Evolutionary conservation across 2,888 invertebrate species (phyloP).

Genomic region (Drymonia ruficornis): DNA sequence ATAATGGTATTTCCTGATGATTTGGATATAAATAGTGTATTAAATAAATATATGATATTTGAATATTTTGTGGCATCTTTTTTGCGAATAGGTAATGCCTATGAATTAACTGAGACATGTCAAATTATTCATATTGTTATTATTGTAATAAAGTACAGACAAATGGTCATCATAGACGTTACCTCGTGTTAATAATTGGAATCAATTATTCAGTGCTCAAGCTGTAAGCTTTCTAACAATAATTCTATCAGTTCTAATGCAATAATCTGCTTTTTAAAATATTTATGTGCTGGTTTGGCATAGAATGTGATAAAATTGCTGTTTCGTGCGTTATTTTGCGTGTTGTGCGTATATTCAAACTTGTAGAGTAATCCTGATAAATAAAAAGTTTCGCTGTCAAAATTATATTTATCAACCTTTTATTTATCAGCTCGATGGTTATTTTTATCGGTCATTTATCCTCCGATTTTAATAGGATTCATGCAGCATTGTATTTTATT

Average conservation of each 20-base stretch:
- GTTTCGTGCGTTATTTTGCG: constrained; percentile 21
- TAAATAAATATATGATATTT: constrained; percentile 26
- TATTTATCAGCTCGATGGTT: background rate
- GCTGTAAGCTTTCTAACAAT: constrained; percentile 26
- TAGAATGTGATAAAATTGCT: constrained; percentile 24
- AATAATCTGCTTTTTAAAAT: constrained; percentile 22
- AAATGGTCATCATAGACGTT: constrained; percentile 20
- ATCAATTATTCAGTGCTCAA: constrained; percentile 23
- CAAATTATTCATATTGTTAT: background rate
- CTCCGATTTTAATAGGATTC: constrained; percentile 43
- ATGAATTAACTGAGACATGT: constrained; percentile 14
- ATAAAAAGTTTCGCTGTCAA: background rate
- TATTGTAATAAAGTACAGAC: background rate
- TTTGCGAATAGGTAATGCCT: constrained; percentile 31
- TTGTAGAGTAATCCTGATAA: background rate
- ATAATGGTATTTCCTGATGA: constrained; percentile 45
- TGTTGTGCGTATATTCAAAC: constrained; percentile 10
- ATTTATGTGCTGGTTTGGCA: constrained; percentile 17
- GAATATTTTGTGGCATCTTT: constrained; percentile 62
- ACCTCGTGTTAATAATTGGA: constrained; percentile 9
- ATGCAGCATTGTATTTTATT: constrained; percentile 46
- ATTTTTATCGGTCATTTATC: constrained; percentile 19
- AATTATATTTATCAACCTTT: background rate
- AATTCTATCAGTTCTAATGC: constrained; percentile 8
- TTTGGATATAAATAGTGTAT: constrained; percentile 39